Evolutionary conservation across 2,888 invertebrate species (phyloP).

Genomic region (Tetramorium bicarinatum): DNA sequence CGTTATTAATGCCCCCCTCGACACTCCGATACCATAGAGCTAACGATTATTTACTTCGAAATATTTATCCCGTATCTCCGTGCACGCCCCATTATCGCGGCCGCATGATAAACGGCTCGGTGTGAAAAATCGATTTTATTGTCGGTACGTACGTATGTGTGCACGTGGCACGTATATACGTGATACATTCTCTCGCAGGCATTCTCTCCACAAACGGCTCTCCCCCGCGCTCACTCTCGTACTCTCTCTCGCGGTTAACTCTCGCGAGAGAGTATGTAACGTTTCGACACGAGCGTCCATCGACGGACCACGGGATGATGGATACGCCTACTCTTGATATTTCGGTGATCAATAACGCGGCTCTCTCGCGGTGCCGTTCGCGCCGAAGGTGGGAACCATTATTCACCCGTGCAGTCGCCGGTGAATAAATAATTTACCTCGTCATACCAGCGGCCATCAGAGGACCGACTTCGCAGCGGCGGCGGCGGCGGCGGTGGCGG

Average conservation of each 20-base stretch:
- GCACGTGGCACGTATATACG: too few relatives aligned
- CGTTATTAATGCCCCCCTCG: slow-evolving; percentile 73
- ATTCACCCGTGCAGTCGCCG: slow-evolving; percentile 81
- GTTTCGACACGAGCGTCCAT: slow-evolving; percentile 63
- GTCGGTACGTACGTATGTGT: slow-evolving; percentile 60
- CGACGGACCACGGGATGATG: slow-evolving; percentile 78
- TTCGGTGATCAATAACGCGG: slow-evolving; percentile 83
- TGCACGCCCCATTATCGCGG: slow-evolving; percentile 74
- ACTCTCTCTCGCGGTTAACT: slow-evolving; percentile 41
- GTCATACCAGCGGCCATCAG: slow-evolving; percentile 80
- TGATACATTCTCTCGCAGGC: slow-evolving; percentile 38
- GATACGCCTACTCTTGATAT: slow-evolving; percentile 84
- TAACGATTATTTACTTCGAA: slow-evolving; percentile 77
- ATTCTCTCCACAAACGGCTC: slow-evolving; percentile 27
- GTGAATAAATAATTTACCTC: slow-evolving; percentile 84
- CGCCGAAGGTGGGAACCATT: slow-evolving; percentile 79
- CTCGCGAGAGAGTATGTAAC: slow-evolving; percentile 39
- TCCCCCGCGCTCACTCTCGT: slow-evolving; percentile 19
- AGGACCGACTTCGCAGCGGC: slow-evolving; percentile 73
- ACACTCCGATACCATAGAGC: slow-evolving; percentile 65
- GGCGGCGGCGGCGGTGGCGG: slow-evolving; percentile 24
- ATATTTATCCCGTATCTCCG: slow-evolving; percentile 76
- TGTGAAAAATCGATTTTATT: slow-evolving; percentile 79
- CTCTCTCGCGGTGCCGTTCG: slow-evolving; percentile 76
- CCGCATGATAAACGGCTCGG: slow-evolving; percentile 72